Evolutionary conservation across 1,140 invertebrate genomes (phyloP).

Genomic region (Brachionus calyciflorus): DNA sequence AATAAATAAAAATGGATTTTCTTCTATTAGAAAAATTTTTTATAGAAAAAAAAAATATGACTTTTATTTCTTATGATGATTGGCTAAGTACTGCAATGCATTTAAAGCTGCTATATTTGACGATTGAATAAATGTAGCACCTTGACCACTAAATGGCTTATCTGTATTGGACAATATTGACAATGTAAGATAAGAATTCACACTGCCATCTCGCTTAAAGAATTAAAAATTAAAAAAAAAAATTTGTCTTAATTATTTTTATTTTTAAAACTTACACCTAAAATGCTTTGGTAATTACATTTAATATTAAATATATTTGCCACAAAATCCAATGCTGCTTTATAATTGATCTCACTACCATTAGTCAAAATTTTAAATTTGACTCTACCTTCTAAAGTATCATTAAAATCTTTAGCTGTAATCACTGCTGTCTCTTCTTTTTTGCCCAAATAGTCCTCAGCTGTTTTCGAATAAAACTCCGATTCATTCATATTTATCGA

Average conservation of each 20-base stretch:
- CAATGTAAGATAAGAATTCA: constrained; percentile 16
- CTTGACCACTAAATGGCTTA: constrained; percentile 35
- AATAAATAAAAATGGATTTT: no score
- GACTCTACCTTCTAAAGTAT: not conserved
- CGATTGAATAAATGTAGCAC: not conserved
- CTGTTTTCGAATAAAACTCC: not conserved
- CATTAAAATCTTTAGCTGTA: constrained; percentile 13
- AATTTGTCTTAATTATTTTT: not conserved
- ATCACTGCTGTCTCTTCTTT: not conserved
- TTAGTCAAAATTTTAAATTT: constrained; percentile 13
- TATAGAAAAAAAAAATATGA: no score
- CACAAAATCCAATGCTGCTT: constrained; percentile 10
- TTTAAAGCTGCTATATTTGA: not conserved
- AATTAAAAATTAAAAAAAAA: not conserved
- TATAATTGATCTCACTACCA: constrained; percentile 4
- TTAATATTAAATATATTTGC: constrained; percentile 14
- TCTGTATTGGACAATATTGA: constrained; percentile 14
- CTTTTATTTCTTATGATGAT: no score
- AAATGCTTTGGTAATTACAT: constrained; percentile 21
- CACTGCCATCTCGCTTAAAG: not conserved
- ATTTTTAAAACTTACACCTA: not conserved
- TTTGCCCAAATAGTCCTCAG: constrained; percentile 15
- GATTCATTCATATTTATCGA: constrained; percentile 3
- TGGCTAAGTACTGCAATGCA: not conserved
- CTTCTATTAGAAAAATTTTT: no score